Percentiles rank a stretch among this genome's conserved stretches.
Conservation (phyloP, 2,797 vertebrate genomes). For the Glyptemys insculpta region DNA sequence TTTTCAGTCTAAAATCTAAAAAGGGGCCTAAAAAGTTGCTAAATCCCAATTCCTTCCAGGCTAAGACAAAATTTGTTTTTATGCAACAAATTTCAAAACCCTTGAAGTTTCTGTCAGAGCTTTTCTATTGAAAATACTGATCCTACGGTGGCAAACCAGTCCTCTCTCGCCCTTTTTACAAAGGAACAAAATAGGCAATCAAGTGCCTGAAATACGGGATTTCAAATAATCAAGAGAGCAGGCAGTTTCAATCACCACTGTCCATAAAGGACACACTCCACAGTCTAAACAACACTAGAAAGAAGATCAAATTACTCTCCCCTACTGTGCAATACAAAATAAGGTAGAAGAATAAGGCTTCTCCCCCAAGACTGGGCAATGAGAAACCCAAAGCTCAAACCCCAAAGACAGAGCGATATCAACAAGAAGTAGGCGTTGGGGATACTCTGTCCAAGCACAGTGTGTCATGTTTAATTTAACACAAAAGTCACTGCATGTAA, state of each 20-base stretch:
- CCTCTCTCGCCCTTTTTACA: neutral
- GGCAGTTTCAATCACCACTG: neutral
- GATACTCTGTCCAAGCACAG: neutral
- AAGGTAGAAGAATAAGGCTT: neutral
- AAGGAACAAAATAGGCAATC: neutral
- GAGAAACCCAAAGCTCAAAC: neutral
- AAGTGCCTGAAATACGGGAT: neutral
- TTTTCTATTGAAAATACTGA: neutral
- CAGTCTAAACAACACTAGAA: neutral
- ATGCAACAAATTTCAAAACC: neutral
- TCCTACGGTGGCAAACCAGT: neutral
- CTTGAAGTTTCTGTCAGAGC: neutral
- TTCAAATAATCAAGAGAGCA: neutral
- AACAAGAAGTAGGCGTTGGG: neutral
- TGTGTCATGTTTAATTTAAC: neutral
- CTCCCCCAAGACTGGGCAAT: neutral
- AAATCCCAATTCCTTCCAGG: neutral
- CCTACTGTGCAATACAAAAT: neutral
- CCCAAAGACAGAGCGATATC: neutral
- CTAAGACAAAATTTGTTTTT: neutral
- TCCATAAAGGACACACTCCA: neutral
- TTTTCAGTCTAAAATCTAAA: neutral
- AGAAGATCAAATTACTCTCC: neutral
- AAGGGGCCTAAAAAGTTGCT: neutral
- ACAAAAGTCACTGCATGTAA: neutral